Percentiles rank a stretch among this genome's conserved stretches.
These are phyloP conservation scores for Dermochelys coriacea DNA, from an alignment of 2,797 vertebrate species.

Conservation along the genomic window DNA sequence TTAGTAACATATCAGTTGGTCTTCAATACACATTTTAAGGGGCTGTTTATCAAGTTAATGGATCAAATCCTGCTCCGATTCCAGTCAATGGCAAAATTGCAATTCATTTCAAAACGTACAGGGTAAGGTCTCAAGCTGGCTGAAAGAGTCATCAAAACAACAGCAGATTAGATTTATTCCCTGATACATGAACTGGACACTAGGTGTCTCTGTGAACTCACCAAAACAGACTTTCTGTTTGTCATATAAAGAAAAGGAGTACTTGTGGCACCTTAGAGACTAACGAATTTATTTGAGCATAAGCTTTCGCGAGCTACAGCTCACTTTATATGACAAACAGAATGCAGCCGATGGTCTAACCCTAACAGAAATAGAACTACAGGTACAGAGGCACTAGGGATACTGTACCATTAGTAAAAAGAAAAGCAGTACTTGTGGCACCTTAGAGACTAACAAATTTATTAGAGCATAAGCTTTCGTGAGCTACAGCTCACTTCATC, in stretches of 20 bases:
- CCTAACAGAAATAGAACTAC: neutral
- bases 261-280: too few relatives aligned
- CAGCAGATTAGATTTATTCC: neutral
- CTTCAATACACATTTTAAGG: rapidly evolving
- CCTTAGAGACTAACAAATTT: too few relatives aligned
- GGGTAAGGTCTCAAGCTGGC: neutral
- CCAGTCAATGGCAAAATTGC: neutral
- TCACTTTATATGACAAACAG: too few relatives aligned
- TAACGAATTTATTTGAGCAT: too few relatives aligned
- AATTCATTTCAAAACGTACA: neutral
- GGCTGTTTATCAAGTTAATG: neutral
- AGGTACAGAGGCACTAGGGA: neutral
- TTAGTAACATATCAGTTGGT: neutral
- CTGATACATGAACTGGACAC: neutral
- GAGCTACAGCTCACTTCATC: too few relatives aligned
- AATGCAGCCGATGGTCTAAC: too few relatives aligned
- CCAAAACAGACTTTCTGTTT: neutral
- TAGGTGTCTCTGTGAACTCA: neutral
- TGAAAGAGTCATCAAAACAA: neutral
- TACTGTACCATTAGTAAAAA: neutral
- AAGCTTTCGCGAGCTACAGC: too few relatives aligned
- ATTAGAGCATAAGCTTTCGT: too few relatives aligned
- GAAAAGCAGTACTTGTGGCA: too few relatives aligned
- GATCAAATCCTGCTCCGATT: rapidly evolving
- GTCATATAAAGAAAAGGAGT: too few relatives aligned